Base-by-base conservation (phyloP, 2,113 vertebrate genomes). In the Crypturellus undulatus region DNA sequence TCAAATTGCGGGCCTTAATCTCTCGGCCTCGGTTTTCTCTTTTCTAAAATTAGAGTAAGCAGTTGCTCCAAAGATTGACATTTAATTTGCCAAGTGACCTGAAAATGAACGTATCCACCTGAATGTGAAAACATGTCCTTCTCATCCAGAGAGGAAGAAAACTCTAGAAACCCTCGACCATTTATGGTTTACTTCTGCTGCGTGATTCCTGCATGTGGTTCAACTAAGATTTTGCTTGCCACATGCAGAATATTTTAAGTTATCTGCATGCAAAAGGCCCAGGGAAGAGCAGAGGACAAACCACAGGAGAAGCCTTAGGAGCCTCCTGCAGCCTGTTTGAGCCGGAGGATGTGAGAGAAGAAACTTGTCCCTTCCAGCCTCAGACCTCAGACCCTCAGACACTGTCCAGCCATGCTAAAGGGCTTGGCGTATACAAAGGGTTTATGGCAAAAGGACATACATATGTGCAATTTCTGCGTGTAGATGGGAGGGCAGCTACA, bases 51-150 rank as follows among this genome's bases (percentile, higher is more conserved):
- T 10, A 28, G 52, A 63, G 34, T 19, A 34, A 51, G 58, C 8
- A 62, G 51, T n/a, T 88, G 79, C 56, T 68, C 25, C 5, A 70
- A 68, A 38, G 30, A 24, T 19, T 75, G 43, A 8, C 7, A 34
- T 32, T 38, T 38, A 40, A 64, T 40, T 80, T 0, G 0, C 34
- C 28, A 30, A 86, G 49, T 1, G 2, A 90, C 52, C 19, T 79
- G 62, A 87, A 96, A 92, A 83, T 2, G 32, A 68, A 94, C 95
- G 45, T 14, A 6, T 25, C 34, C 26, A 16, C 0, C 0, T 45
- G 58, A 84, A 47, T 30, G 62, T 0, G 4, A 65, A 84, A 87
- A 54, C 4, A 14, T 1, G 3, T 3, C 38, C 47, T 43, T 71
- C 72, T 86, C 30, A n/a, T 32, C 3, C 0, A n/a, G 8, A 38